phyloP scores from a whole-genome alignment of 2,888 invertebrate species.

The Brachyptera risi region DNA sequence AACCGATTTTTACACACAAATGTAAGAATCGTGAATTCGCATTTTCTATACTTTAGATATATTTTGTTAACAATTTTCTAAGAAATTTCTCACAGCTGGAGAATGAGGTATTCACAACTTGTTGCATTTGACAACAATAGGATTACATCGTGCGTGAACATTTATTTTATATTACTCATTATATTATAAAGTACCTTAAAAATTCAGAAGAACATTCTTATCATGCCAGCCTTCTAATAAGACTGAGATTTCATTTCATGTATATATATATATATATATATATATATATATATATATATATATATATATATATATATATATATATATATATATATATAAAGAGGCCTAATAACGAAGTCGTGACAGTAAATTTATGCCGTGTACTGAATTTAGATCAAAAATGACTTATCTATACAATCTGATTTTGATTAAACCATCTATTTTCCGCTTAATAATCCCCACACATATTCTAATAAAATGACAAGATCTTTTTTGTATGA shows the following conservation, averaged over 20 bases:
- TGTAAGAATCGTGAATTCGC: background rate
- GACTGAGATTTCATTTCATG: no score
- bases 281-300: no score
- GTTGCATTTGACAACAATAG: background rate
- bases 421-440: conserved; percentile 11
- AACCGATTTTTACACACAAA: background rate
- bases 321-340: no score
- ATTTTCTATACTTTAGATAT: background rate
- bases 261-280: no score
- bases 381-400: conserved; percentile 9
- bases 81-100: background rate
- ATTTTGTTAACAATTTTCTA: background rate
- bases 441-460: conserved; percentile 19
- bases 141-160: conserved; percentile 3
- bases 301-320: no score
- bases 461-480: conserved; percentile 1
- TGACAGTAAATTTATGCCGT: conserved; percentile 5
- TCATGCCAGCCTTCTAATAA: no score
- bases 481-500: conserved; percentile 1
- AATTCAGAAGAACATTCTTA: no score
- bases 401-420: conserved; percentile 10
- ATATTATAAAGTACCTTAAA: no score
- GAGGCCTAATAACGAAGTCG: conserved; percentile 3
- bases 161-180: background rate
- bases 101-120: background rate